Base-by-base conservation (phyloP, 2,888 invertebrate genomes). In the Ethmia dodecea region DNA sequence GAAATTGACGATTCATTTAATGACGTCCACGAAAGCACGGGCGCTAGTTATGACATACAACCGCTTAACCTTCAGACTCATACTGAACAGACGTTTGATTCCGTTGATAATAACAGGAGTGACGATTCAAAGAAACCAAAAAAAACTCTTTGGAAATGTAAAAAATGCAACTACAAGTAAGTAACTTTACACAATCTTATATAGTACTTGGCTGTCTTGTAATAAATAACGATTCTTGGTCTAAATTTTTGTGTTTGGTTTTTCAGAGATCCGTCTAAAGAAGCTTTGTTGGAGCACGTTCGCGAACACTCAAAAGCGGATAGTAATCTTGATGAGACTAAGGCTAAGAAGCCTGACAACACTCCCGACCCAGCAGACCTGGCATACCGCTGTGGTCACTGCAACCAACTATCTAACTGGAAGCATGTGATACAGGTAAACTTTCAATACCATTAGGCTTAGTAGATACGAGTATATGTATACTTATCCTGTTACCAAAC, bases 81-180 rank as follows among this genome's bases (percentile, higher is more conserved):
- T 13, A 46, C 60, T 55, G 76, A 64, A 42, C 61, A 59, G 40
- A 84, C 66, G 40, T 66, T 59, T 38, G 68, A 66, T 18, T 42
- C 42, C 42, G 49, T 55, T 51, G 75, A 60, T 33, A n/a, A n/a
- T n/a, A 56, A 54, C 27, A 55, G 53, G 35, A 55, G 43, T 58
- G 77, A 84, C 51, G 83, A 76, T 40, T 42, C 60, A 42, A 65
- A 86, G 76, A 57, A 90, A 86, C 56, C 88, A 26, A 94, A 93
- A 75, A 91, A 91, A 59, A 93, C 93, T 9, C 77, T 93, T 52
- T 95, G 95, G 93, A 94, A 95, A 68, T 97, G 97, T 76, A 95
- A 95, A 75, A 94, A 94, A 63, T 97, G 97, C 75, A 91, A 92
- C 66, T 96, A 93, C 76, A 92, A 91, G 94, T 94, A 73, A 88